A percentile compares a stretch with the other conserved stretches of the same genome.
phyloP scores from a whole-genome alignment of 2,888 invertebrate genomes.

The Eueremaeus valkanovi region DNA sequence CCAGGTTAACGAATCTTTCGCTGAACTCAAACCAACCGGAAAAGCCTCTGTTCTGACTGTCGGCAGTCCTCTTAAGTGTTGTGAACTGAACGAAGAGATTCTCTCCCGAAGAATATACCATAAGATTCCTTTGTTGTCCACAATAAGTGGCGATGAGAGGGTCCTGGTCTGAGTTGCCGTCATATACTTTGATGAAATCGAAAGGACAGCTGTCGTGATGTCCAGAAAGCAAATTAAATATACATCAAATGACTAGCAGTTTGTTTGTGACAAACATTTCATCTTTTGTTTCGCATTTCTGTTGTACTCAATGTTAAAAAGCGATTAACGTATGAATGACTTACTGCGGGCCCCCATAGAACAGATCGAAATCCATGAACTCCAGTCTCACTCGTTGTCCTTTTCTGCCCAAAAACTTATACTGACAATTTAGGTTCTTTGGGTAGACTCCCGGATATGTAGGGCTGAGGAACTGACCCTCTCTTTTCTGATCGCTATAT shows the following conservation, averaged over 20 bases:
- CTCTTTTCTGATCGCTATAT: slow-evolving; percentile 65
- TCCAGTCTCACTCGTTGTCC: slow-evolving; percentile 89
- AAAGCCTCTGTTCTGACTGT: slow-evolving; percentile 95
- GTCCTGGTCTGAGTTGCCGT: slow-evolving; percentile 81
- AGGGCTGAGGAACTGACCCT: slow-evolving; percentile 86
- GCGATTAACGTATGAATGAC: slow-evolving; percentile 53
- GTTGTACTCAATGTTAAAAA: background rate
- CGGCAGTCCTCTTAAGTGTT: slow-evolving; percentile 83
- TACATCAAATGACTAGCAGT: background rate
- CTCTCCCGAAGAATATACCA: slow-evolving; percentile 88
- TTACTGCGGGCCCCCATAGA: slow-evolving; percentile 97
- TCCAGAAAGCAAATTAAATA: background rate
- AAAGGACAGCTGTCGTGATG: slow-evolving; percentile 78
- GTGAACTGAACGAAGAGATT: slow-evolving; percentile 84
- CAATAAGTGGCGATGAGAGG: slow-evolving; percentile 94
- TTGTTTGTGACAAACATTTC: background rate
- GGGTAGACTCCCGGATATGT: slow-evolving; percentile 99
- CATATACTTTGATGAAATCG: slow-evolving; percentile 95
- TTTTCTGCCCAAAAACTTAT: slow-evolving; percentile 79
- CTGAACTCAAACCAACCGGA: slow-evolving; percentile 98
- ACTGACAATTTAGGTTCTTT: slow-evolving; percentile 87
- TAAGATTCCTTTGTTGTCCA: slow-evolving; percentile 92
- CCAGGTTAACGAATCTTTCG: slow-evolving; percentile 95
- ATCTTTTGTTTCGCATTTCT: background rate
- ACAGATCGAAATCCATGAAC: slow-evolving; percentile 96